These are phyloP conservation scores for Turdus rufiventris DNA, from an alignment of 2,113 vertebrate genomes.

Conservation along the genomic window DNA sequence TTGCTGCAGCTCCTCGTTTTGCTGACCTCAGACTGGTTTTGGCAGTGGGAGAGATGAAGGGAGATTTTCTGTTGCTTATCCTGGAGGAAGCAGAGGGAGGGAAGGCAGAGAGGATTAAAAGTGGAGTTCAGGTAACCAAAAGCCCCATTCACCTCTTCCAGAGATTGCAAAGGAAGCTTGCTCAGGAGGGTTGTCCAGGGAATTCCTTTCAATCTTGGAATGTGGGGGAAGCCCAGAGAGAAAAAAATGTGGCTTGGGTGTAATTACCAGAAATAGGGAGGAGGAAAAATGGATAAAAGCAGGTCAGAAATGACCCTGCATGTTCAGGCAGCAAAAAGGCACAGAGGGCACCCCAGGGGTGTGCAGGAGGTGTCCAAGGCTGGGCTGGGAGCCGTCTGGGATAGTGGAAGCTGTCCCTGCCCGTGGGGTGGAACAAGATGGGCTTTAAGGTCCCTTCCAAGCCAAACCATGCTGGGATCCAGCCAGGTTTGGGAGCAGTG, in stretches of 20 bases:
- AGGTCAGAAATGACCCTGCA: not conserved
- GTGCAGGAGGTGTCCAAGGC: not conserved
- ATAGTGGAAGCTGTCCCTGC: rapidly evolving
- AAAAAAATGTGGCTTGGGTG: not conserved
- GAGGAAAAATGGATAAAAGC: not conserved
- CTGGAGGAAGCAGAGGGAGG: not conserved
- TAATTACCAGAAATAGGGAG: not conserved
- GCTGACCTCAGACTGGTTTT: not conserved
- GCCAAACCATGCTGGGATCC: rapidly evolving
- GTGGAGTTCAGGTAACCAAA: not conserved
- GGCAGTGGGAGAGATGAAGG: not conserved
- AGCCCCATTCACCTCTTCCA: not conserved
- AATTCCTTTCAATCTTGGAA: not conserved
- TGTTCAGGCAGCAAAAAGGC: not conserved
- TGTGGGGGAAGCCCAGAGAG: not conserved
- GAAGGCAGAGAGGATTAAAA: not conserved
- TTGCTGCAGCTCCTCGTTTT: not conserved
- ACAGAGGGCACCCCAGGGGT: not conserved
- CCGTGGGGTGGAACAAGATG: not conserved
- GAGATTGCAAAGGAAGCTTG: not conserved
- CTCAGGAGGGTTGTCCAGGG: not conserved
- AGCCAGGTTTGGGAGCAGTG: not conserved
- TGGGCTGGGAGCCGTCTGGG: not conserved
- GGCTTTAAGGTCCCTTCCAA: too few species aligned
- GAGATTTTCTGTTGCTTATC: not conserved